Conservation (phyloP, 2,113 vertebrate species). For the Oryzias curvinotus region DNA sequence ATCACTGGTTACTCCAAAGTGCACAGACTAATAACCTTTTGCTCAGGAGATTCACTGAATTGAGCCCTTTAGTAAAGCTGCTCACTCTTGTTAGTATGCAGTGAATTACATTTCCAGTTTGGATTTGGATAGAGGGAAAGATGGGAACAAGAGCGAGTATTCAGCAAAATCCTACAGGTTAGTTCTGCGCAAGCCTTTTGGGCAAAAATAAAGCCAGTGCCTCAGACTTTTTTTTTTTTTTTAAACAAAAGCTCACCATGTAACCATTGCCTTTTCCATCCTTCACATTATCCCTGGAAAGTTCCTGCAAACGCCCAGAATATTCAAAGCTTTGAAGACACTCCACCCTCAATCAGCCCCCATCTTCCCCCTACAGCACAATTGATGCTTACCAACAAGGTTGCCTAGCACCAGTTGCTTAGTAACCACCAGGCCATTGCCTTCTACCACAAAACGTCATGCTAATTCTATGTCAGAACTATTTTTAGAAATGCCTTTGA, state of each 20-base stretch:
- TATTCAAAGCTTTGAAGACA: constrained; percentile 57
- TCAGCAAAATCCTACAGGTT: constrained; percentile 15
- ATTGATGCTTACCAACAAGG: constrained; percentile 77
- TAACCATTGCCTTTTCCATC: constrained; percentile 16
- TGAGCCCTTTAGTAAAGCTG: constrained; percentile 8
- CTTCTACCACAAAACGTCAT: constrained; percentile 66
- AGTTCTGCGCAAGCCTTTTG: constrained; percentile 15
- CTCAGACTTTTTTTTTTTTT: too few species aligned
- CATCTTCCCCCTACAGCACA: constrained; percentile 57
- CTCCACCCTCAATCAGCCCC: constrained; percentile 49
- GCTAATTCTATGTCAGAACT: constrained; percentile 74
- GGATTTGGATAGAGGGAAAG: neutral
- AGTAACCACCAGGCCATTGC: constrained; percentile 69
- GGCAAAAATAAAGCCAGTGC: neutral
- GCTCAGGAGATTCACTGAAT: neutral
- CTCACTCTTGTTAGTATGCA: constrained; percentile 38
- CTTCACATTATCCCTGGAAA: constrained; percentile 31
- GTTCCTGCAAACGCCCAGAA: constrained; percentile 16
- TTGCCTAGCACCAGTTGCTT: constrained; percentile 78
- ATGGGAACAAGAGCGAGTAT: constrained; percentile 31
- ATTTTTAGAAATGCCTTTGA: constrained; percentile 77
- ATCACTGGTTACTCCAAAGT: constrained; percentile 2
- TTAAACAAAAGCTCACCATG: constrained; percentile 11
- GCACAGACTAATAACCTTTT: neutral
- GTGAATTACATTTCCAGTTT: constrained; percentile 14